Conservation (phyloP, 2,888 invertebrate species). For the Steinernema carpocapsae region DNA sequence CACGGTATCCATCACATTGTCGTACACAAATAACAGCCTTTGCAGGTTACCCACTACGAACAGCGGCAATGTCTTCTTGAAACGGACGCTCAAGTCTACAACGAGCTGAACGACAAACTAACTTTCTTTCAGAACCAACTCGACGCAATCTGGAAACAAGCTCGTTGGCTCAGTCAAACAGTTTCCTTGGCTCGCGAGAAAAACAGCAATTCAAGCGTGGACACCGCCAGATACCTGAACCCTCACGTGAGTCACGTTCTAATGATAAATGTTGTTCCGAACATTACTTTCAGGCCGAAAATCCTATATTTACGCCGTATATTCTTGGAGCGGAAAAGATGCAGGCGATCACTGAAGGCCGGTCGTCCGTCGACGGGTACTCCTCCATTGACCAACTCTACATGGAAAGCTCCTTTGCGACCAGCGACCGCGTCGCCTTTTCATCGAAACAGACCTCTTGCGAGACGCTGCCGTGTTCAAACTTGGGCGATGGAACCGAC, state of each 20-base stretch:
- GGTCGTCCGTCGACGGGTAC: neutral
- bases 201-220: constrained; percentile 58
- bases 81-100: constrained; percentile 58
- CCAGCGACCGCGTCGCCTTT: neutral
- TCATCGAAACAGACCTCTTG: constrained; percentile 9
- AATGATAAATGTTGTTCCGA: neutral
- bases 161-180: constrained; percentile 94
- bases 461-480: constrained; percentile 10
- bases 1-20: constrained; percentile 47
- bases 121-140: constrained; percentile 84
- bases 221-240: neutral
- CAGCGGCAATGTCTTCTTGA: constrained; percentile 63
- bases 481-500: constrained; percentile 48
- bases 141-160: constrained; percentile 88
- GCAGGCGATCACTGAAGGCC: constrained; percentile 21
- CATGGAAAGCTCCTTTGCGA: constrained; percentile 29
- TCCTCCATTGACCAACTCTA: constrained; percentile 28
- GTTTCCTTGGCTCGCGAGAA: constrained; percentile 90
- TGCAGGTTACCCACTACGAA: constrained; percentile 60
- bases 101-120: constrained; percentile 71
- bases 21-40: neutral
- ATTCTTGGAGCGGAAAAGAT: constrained; percentile 23
- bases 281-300: constrained; percentile 4
- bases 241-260: neutral
- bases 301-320: constrained; percentile 15